phyloP scores from a whole-genome alignment of 2,888 invertebrate species.

The Cryptocheilus praepositus region DNA sequence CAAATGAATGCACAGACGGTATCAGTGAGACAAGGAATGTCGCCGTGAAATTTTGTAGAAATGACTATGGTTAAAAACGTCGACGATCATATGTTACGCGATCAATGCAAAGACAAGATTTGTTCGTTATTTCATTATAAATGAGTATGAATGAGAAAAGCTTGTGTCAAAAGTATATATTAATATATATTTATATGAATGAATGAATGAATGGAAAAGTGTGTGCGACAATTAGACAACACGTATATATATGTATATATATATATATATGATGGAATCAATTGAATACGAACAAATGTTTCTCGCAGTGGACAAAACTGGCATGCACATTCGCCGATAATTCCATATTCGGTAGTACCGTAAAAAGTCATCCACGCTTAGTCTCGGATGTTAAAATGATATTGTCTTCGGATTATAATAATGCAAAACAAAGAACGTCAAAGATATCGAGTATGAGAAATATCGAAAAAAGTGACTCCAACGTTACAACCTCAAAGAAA shows the following conservation, averaged over 20 bases:
- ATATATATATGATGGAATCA: too few species aligned
- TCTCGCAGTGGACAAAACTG: conserved; percentile 5
- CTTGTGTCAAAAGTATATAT: too few species aligned
- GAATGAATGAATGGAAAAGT: too few species aligned
- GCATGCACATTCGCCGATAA: conserved; percentile 7
- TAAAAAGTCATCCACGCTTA: conserved; percentile 13
- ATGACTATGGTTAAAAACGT: background rate
- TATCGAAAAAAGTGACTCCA: conserved; percentile 10
- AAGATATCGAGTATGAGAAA: conserved; percentile 4
- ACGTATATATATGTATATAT: too few species aligned
- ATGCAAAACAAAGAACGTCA: conserved; percentile 24
- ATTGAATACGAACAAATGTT: too few species aligned
- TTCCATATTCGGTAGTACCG: background rate
- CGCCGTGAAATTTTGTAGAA: background rate
- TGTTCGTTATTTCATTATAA: too few species aligned
- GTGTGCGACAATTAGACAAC: too few species aligned
- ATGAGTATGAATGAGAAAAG: too few species aligned
- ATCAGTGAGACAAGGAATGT: conserved; percentile 24
- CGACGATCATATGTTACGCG: too few species aligned
- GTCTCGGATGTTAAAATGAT: conserved; percentile 56
- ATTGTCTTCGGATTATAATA: conserved; percentile 32
- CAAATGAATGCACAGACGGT: conserved; percentile 52
- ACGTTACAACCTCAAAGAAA: too few species aligned
- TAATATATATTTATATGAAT: too few species aligned
- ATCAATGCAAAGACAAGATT: too few species aligned